A percentile compares a stretch with the other conserved stretches of the same genome.
phyloP scores from a whole-genome alignment of 2,797 vertebrate species.

The Chromis chromis region DNA sequence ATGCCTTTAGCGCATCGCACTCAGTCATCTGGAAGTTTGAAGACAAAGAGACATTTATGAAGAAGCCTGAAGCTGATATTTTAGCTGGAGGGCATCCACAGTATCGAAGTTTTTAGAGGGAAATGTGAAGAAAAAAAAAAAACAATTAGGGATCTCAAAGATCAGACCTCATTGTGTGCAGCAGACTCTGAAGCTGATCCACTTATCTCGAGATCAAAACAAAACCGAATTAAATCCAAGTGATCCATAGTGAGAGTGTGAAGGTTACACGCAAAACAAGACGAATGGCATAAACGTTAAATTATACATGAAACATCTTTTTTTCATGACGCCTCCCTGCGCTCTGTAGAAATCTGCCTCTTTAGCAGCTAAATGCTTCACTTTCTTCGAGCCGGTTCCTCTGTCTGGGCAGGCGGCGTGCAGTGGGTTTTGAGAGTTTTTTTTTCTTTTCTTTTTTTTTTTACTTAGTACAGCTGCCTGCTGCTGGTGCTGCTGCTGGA shows the following conservation, averaged over 20 bases:
- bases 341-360: background rate
- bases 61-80: background rate
- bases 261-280: too few species aligned
- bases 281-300: too few species aligned
- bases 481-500: background rate
- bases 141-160: background rate
- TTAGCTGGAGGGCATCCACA: background rate
- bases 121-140: background rate
- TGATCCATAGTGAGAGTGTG: too few species aligned
- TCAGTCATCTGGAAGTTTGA: background rate
- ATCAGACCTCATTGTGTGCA: too few species aligned
- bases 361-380: background rate
- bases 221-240: too few species aligned
- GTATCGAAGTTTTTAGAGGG: background rate
- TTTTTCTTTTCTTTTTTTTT: background rate
- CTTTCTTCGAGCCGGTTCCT: background rate
- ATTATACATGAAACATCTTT: too few species aligned
- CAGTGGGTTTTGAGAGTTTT: background rate
- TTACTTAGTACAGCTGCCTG: constrained; percentile 5
- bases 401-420: too few species aligned
- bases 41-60: constrained; percentile 6
- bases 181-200: background rate
- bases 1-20: background rate
- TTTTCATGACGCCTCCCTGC: too few species aligned
- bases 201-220: background rate